Conservation (phyloP, 1,140 invertebrate species). For the Drosophila varians region DNA sequence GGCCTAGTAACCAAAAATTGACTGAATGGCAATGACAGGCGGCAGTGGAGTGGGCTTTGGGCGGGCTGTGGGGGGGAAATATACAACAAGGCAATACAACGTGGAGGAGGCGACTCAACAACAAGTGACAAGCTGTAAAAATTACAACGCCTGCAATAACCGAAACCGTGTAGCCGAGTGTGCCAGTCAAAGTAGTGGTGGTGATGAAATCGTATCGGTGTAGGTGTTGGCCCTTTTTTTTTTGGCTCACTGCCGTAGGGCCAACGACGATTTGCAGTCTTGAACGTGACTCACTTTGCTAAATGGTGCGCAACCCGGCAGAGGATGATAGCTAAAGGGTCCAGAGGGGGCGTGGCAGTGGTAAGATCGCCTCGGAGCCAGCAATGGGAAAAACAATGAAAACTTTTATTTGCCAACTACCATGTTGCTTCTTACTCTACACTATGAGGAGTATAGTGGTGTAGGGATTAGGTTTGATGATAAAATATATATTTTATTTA, state of each 20-base stretch:
- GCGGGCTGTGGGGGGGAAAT: background rate
- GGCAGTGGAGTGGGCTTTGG: background rate
- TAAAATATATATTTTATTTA: background rate
- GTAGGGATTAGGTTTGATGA: background rate
- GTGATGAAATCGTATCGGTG: constrained; percentile 25
- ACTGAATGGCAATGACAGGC: constrained; percentile 60
- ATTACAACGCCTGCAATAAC: constrained; percentile 66
- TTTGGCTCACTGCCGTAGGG: constrained; percentile 47
- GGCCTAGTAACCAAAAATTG: constrained; percentile 76
- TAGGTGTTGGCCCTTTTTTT: constrained; percentile 26
- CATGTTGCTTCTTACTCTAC: constrained; percentile 40
- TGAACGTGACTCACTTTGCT: constrained; percentile 79
- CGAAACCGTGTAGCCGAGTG: constrained; percentile 67
- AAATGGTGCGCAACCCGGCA: constrained; percentile 71
- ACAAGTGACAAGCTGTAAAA: constrained; percentile 79
- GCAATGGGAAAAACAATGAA: constrained; percentile 66
- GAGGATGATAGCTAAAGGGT: constrained; percentile 27
- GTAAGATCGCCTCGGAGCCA: constrained; percentile 43
- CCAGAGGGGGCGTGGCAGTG: constrained; percentile 7
- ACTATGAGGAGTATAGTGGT: background rate
- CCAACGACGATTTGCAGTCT: constrained; percentile 73
- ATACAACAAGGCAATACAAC: constrained; percentile 1
- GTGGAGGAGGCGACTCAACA: constrained; percentile 29
- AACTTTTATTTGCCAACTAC: constrained; percentile 72
- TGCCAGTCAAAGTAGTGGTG: constrained; percentile 42